Percentiles rank a stretch among this genome's conserved stretches.
phyloP scores from a whole-genome alignment of 23 tunicate species.

The Diplosoma virens region DNA sequence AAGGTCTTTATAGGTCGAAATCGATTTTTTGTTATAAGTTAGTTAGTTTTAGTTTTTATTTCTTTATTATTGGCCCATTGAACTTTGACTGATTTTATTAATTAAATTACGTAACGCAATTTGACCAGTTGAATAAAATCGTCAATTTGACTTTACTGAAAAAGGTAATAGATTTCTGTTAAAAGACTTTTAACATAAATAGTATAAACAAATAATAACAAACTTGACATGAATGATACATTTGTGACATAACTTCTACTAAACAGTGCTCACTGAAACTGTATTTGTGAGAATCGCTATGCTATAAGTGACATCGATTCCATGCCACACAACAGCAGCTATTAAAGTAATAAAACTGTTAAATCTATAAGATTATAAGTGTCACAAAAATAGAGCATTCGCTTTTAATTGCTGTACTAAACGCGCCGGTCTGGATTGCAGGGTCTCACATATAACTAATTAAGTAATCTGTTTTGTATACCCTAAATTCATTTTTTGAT shows the following conservation, averaged over 20 bases:
- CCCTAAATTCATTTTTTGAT: not conserved
- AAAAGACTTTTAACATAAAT: too few species aligned
- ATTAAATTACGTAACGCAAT: too few species aligned
- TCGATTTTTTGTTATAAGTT: too few species aligned
- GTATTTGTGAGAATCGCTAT: not conserved
- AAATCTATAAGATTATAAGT: not conserved
- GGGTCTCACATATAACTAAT: not conserved
- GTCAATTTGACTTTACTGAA: too few species aligned
- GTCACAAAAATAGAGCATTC: not conserved
- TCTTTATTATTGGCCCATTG: too few species aligned
- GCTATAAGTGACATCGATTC: not conserved
- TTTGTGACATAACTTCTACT: not conserved
- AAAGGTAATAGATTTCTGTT: too few species aligned
- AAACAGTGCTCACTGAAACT: not conserved
- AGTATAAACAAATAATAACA: not conserved
- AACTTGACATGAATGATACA: not conserved
- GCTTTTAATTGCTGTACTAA: not conserved
- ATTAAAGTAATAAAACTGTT: not conserved
- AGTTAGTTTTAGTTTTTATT: too few species aligned
- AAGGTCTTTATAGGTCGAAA: too few species aligned
- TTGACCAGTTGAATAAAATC: too few species aligned
- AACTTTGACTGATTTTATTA: too few species aligned
- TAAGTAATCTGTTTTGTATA: not conserved
- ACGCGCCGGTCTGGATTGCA: not conserved
- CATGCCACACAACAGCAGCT: not conserved